phyloP scores from a whole-genome alignment of 2,888 invertebrate species.

The Dorcus parallelipipedus region DNA sequence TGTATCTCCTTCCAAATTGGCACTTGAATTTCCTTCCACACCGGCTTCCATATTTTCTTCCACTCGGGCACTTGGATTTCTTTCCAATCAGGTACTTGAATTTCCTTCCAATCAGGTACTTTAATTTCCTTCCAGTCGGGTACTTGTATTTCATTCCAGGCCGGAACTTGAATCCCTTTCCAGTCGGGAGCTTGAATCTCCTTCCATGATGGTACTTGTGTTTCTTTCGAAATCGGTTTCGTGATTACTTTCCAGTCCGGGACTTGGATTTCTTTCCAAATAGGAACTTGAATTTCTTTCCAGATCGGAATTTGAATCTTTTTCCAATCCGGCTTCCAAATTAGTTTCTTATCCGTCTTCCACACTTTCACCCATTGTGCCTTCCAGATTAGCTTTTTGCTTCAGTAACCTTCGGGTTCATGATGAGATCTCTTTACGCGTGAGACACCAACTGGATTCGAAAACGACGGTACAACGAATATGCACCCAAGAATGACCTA shows the following conservation, averaged over 20 bases:
- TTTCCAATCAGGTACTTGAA: conserved; percentile 63
- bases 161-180: conserved; percentile 72
- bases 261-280: conserved; percentile 77
- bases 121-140: conserved; percentile 70
- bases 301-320: conserved; percentile 66
- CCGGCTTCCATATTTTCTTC: conserved; percentile 56
- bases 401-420: conserved; percentile 70
- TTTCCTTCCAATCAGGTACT: conserved; percentile 67
- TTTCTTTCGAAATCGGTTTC: conserved; percentile 69
- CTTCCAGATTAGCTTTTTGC: conserved; percentile 81
- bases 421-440: conserved; percentile 59
- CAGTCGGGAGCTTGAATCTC: conserved; percentile 75
- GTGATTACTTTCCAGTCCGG: conserved; percentile 73
- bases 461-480: conserved; percentile 50
- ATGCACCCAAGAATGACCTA: conserved; percentile 61
- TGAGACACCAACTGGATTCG: conserved; percentile 47
- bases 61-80: conserved; percentile 63
- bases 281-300: conserved; percentile 71
- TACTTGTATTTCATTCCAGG: conserved; percentile 67
- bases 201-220: conserved; percentile 69
- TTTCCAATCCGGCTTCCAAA: conserved; percentile 78
- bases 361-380: conserved; percentile 75
- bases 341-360: conserved; percentile 71
- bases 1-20: conserved; percentile 54
- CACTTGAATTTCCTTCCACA: conserved; percentile 71